Conservation (phyloP, 2,113 vertebrate genomes). For the Clinocottus analis region DNA sequence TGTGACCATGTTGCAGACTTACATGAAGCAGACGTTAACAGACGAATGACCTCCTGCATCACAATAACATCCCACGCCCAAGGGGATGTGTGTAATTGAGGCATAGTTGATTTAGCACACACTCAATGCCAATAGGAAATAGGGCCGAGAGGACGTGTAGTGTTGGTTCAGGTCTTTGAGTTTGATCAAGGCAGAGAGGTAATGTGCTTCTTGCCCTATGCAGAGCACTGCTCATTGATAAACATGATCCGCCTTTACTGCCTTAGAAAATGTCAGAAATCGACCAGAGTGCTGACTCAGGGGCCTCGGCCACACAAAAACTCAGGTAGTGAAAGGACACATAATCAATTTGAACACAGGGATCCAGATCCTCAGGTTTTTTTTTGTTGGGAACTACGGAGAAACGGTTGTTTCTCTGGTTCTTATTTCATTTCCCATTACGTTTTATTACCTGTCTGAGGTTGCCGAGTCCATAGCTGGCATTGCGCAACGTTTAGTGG, state of each 20-base stretch:
- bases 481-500: constrained; percentile 25
- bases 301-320: constrained; percentile 46
- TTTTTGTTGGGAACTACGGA: too few relatives aligned
- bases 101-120: constrained; percentile 49
- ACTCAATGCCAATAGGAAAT: constrained; percentile 44
- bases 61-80: constrained; percentile 21
- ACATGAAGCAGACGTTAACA: too few relatives aligned
- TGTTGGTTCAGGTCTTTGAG: constrained; percentile 48
- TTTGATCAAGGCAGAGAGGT: constrained; percentile 39
- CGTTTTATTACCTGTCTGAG: constrained; percentile 38
- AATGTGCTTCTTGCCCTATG: constrained; percentile 50
- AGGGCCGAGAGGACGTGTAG: constrained; percentile 48
- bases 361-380: constrained; percentile 44
- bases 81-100: constrained; percentile 49
- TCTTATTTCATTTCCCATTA: constrained; percentile 51
- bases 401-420: constrained; percentile 35
- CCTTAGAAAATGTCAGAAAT: constrained; percentile 63
- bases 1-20: background rate
- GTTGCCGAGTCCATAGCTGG: constrained; percentile 56
- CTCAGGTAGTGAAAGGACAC: constrained; percentile 53
- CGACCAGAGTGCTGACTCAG: constrained; percentile 55
- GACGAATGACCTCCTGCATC: too few relatives aligned
- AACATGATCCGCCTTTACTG: constrained; percentile 60
- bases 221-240: constrained; percentile 60
- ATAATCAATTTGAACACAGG: constrained; percentile 56